phyloP scores from a whole-genome alignment of 92 coral and sea anemone genomes.

The Palythoa caribaeorum region DNA sequence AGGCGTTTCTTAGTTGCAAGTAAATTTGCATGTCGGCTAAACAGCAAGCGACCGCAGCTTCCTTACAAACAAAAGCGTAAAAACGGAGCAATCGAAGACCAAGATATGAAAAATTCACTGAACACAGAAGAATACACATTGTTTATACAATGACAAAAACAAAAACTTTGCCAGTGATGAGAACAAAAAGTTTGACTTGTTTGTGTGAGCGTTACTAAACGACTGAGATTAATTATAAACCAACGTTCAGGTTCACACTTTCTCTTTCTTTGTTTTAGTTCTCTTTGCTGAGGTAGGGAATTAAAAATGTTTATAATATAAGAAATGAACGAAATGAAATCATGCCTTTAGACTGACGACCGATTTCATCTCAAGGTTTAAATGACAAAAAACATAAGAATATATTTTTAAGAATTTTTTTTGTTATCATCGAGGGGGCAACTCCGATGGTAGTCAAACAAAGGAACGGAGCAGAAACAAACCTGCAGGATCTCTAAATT shows the following conservation, averaged over 20 bases:
- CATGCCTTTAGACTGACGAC: neutral
- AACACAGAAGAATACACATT: conserved; percentile 3
- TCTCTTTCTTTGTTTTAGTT: neutral
- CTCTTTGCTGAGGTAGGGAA: neutral
- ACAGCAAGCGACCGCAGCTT: conserved; percentile 36
- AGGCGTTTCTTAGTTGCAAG: conserved; percentile 61
- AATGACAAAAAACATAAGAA: neutral
- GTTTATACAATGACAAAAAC: neutral
- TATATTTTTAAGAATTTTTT: neutral
- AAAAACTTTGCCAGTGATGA: neutral
- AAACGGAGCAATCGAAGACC: conserved; percentile 40
- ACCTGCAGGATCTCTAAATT: conserved; percentile 38
- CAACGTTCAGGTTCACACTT: conserved; percentile 22
- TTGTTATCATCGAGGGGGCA: conserved; percentile 48
- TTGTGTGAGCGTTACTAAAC: conserved; percentile 26
- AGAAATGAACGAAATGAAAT: neutral
- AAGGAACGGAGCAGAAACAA: conserved; percentile 18
- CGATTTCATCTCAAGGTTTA: neutral
- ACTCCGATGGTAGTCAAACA: conserved; percentile 8
- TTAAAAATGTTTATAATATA: conserved; percentile 6
- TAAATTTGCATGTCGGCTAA: conserved; percentile 54
- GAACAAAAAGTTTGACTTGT: neutral
- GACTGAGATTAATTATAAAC: conserved; percentile 28
- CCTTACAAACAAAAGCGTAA: conserved; percentile 23
- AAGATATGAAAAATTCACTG: neutral